phyloP scores from a whole-genome alignment of 2,113 vertebrate species.

The Onychostoma macrolepis region DNA sequence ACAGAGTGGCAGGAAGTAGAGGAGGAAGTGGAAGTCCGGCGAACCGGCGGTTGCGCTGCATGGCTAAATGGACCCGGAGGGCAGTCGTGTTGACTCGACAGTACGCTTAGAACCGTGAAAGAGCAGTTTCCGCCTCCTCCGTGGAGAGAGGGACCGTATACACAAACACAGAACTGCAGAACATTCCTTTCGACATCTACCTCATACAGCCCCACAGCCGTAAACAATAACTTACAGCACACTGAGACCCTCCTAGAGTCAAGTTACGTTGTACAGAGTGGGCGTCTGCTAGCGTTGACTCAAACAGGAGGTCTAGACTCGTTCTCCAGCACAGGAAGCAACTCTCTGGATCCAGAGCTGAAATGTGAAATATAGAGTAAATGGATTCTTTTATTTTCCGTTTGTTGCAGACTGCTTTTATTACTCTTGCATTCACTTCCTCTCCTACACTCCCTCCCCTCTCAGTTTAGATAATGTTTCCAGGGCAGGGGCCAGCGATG shows the following conservation, averaged over 20 bases:
- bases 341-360: slow-evolving; percentile 31
- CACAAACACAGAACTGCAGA: slow-evolving; percentile 19
- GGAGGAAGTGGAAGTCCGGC: slow-evolving; percentile 55
- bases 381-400: slow-evolving; percentile 45
- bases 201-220: background rate
- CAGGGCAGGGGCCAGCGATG: slow-evolving; percentile 54
- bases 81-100: slow-evolving; percentile 52
- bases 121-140: slow-evolving; percentile 28
- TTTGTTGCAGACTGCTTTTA: slow-evolving; percentile 50
- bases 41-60: slow-evolving; percentile 44
- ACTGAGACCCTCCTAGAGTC: background rate
- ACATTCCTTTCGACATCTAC: slow-evolving; percentile 18
- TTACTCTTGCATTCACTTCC: slow-evolving; percentile 43
- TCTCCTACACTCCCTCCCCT: slow-evolving; percentile 14
- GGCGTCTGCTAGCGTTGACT: background rate
- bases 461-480: slow-evolving; percentile 67
- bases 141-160: background rate
- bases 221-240: slow-evolving; percentile 31
- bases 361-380: slow-evolving; percentile 43
- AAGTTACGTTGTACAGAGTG: background rate
- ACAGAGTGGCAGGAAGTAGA: slow-evolving; percentile 48
- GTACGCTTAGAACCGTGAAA: slow-evolving; percentile 35
- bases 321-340: slow-evolving; percentile 33
- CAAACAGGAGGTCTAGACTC: slow-evolving; percentile 14
- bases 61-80: slow-evolving; percentile 58